phyloP scores from a whole-genome alignment of 1,140 invertebrate genomes.

The Micrasema longulum region DNA sequence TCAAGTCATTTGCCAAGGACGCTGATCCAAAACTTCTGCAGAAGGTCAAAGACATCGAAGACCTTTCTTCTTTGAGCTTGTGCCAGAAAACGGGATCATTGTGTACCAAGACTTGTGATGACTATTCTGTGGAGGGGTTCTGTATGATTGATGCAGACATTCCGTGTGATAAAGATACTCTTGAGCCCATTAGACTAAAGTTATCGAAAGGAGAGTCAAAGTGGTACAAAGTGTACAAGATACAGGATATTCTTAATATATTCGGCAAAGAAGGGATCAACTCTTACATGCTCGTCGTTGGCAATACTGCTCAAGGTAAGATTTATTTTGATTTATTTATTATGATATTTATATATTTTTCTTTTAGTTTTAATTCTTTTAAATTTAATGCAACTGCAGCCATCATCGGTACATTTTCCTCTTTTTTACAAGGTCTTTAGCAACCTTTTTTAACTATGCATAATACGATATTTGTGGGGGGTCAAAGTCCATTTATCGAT shows the following conservation, averaged over 20 bases:
- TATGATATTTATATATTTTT: too few relatives aligned
- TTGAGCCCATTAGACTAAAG: conserved; percentile 11
- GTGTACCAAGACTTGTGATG: conserved; percentile 43
- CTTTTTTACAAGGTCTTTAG: too few relatives aligned
- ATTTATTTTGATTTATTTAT: too few relatives aligned
- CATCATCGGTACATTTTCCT: too few relatives aligned
- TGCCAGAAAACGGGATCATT: conserved; percentile 44
- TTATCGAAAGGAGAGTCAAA: conserved; percentile 54
- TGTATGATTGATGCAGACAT: conserved; percentile 40
- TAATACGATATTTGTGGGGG: too few relatives aligned
- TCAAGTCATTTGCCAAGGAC: conserved; percentile 80
- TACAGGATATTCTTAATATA: conserved; percentile 62
- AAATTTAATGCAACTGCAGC: too few relatives aligned
- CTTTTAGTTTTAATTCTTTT: too few relatives aligned
- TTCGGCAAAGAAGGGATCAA: conserved; percentile 65
- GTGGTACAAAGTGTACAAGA: conserved; percentile 69
- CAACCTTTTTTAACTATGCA: too few relatives aligned
- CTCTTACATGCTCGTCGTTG: conserved; percentile 73
- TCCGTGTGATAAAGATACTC: neutral
- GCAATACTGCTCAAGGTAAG: conserved; percentile 81
- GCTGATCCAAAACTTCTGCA: conserved; percentile 64
- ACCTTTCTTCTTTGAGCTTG: conserved; percentile 56
- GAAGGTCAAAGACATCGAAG: conserved; percentile 73
- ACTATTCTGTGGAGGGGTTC: conserved; percentile 41
- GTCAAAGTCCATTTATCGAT: too few relatives aligned